Conservation (phyloP, 2,888 invertebrate genomes). For the Calephelis perditalis region DNA sequence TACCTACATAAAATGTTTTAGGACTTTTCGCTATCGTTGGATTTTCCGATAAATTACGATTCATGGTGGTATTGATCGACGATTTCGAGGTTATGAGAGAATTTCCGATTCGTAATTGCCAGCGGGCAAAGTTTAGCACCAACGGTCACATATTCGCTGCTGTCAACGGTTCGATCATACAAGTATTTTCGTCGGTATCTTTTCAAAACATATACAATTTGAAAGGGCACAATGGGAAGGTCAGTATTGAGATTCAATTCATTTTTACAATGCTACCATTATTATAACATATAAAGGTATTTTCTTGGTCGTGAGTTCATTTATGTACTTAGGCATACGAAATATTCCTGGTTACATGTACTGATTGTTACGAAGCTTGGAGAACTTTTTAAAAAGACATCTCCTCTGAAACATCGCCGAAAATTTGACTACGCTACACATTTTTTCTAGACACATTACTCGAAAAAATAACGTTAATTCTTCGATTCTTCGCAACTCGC, state of each 20-base stretch:
- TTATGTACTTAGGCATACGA: too few species aligned
- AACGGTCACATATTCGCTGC: conserved; percentile 95
- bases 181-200: conserved; percentile 89
- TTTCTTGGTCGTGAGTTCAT: too few species aligned
- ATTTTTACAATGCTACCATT: too few species aligned
- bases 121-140: conserved; percentile 87
- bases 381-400: too few species aligned
- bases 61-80: conserved; percentile 92
- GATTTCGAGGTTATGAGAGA: conserved; percentile 87
- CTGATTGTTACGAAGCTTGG: too few species aligned
- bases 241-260: conserved; percentile 38
- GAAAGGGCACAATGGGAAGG: conserved; percentile 88
- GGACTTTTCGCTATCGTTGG: conserved; percentile 93
- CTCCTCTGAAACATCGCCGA: too few species aligned
- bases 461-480: too few species aligned
- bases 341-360: too few species aligned
- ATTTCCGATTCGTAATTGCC: conserved; percentile 86
- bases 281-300: too few species aligned
- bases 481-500: too few species aligned
- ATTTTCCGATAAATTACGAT: conserved; percentile 93
- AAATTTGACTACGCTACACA: too few species aligned
- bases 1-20: conserved; percentile 3
- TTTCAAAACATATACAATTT: conserved; percentile 86
- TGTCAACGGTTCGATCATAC: conserved; percentile 90
- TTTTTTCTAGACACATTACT: too few species aligned